Percentiles rank a stretch among this genome's conserved stretches.
Evolutionary conservation across 2,888 invertebrate genomes (phyloP).

Genomic region (Drosophila pegasa): DNA sequence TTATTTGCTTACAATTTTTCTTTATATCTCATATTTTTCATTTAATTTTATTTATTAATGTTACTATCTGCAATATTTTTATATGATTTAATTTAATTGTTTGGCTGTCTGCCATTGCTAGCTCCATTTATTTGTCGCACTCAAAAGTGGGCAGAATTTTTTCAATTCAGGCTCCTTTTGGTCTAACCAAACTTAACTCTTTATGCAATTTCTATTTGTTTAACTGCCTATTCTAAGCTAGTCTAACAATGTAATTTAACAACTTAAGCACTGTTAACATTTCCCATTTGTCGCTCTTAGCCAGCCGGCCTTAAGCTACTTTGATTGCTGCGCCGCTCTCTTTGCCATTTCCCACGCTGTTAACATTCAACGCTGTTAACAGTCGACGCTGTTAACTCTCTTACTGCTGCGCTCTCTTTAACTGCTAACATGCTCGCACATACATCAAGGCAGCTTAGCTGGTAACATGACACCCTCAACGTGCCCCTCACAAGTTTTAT

Average conservation of each 20-base stretch:
- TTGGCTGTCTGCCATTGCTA: too few species aligned
- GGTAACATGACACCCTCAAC: not conserved
- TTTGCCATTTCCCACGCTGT: conserved; percentile 3
- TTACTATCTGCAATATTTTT: too few species aligned
- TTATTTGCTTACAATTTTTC: too few species aligned
- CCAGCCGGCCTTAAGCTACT: not conserved
- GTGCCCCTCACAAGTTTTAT: conserved; percentile 15
- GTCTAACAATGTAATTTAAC: not conserved
- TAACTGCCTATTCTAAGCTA: not conserved
- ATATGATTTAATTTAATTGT: too few species aligned
- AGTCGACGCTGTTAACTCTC: not conserved
- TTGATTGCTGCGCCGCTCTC: not conserved
- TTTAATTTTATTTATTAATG: too few species aligned
- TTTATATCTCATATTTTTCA: too few species aligned
- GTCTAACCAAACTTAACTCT: not conserved
- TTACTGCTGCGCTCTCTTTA: conserved; percentile 35
- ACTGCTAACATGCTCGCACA: conserved; percentile 26
- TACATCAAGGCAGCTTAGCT: conserved; percentile 36
- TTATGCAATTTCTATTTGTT: not conserved
- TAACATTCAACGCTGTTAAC: not conserved
- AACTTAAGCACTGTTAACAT: not conserved
- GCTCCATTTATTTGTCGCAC: not conserved
- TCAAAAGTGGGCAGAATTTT: not conserved
- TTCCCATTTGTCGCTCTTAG: conserved; percentile 29
- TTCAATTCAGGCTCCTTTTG: too few species aligned